A percentile compares a stretch with the other conserved stretches of the same genome.
Evolutionary conservation across 2,888 invertebrate species (phyloP).

Genomic region (Watsonalla cultraria): DNA sequence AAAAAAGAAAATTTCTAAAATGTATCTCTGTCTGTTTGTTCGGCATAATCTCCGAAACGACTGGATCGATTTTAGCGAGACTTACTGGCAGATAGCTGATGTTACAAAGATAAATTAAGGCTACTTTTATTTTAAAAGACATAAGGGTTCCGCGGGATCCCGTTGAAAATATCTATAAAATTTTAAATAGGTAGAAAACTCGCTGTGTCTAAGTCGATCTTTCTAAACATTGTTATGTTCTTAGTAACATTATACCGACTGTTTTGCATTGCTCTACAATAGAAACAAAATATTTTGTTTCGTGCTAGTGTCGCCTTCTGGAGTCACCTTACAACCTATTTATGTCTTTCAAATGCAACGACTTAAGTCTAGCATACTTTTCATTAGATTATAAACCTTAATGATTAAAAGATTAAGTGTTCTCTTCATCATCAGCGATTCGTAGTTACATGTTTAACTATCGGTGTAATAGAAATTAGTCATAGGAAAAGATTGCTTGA

Average conservation of each 20-base stretch:
- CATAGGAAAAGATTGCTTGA: constrained; percentile 44
- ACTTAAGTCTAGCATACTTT: background rate
- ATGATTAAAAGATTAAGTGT: constrained; percentile 8
- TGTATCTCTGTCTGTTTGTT: too few relatives aligned
- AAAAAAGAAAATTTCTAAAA: too few relatives aligned
- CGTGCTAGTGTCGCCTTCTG: constrained; percentile 30
- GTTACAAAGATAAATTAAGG: too few relatives aligned
- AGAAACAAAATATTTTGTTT: constrained; percentile 45
- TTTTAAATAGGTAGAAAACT: too few relatives aligned
- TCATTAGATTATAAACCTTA: constrained; percentile 10
- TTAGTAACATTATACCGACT: constrained; percentile 22
- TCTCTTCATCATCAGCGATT: constrained; percentile 6
- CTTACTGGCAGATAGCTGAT: too few relatives aligned
- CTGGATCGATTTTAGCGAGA: too few relatives aligned
- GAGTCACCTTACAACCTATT: constrained; percentile 26
- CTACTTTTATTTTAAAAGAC: too few relatives aligned
- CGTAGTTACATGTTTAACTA: background rate
- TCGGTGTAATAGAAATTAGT: constrained; percentile 32
- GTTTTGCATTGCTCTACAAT: constrained; percentile 33
- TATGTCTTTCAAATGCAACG: background rate
- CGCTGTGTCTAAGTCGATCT: background rate
- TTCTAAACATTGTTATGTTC: constrained; percentile 1
- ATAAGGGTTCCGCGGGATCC: too few relatives aligned
- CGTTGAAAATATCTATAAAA: too few relatives aligned
- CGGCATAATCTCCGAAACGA: too few relatives aligned